Base-by-base conservation (phyloP, 2,888 invertebrate genomes). In the Megaustenia siamemsis region DNA sequence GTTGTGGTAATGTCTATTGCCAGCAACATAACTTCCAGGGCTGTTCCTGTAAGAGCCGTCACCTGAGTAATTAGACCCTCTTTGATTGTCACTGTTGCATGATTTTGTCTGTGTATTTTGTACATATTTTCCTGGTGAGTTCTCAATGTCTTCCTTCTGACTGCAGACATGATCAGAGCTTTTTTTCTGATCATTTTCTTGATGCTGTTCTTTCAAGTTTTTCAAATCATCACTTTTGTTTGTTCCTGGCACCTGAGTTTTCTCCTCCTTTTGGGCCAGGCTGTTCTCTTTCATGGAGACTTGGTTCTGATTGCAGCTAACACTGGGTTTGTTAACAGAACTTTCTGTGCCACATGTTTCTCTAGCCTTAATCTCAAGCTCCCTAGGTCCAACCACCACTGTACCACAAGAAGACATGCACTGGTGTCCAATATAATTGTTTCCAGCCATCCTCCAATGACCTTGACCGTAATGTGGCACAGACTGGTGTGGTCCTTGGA, bases 281-380 rank as follows among this genome's bases (percentile, higher is more conserved):
- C 40, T 63, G 38, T 81, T 71, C 49, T 81, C 81, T 40, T 60
- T 53, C 32, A 49, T 15, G 40, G 80, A 45, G 6, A 79, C 78
- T 73, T 73, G 43, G 66, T 77, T 45, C 49, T 60, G 79, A 53
- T 38, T 69, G 2, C 69, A 69, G 10, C 38, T 24, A 24, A 12
- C 73, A 80, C 75, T 40, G 69, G 73, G 49, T 40, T 77, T 81
- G 77, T 76, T 83, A 60, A 77, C 78, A 56, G n/a, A n/a, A n/a
- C 75, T 28, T 73, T 35, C 76, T 18, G 18, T 35, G 53, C 85
- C 63, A 15, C 56, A 73, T 40, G 12, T 53, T 12, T 12, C 4
- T 32, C 35, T 53, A 10, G 2, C 12, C 32, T 32, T 12, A 5
- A 15, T n/a, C 35, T 32, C 35, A 28, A 40, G 69, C 78, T 35